Conservation (phyloP, 2,888 invertebrate genomes). For the Nesidiocoris tenuis region DNA sequence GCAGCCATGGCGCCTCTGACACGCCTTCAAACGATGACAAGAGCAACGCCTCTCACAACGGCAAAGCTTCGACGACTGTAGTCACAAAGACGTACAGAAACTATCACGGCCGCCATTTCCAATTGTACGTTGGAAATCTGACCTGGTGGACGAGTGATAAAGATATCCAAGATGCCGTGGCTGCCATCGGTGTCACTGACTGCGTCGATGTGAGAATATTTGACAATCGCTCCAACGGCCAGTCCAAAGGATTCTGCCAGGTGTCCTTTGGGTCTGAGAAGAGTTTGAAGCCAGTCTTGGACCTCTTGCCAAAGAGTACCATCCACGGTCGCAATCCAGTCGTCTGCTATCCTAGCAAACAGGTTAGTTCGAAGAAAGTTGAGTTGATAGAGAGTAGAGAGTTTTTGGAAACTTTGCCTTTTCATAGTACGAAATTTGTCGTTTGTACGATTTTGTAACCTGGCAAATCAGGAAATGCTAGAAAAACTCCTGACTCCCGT, state of each 20-base stretch:
- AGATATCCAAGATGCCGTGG: constrained; percentile 86
- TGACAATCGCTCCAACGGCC: constrained; percentile 97
- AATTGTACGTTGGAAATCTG: constrained; percentile 95
- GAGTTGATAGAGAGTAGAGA: too few relatives aligned
- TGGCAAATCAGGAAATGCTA: too few relatives aligned
- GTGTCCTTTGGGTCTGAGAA: constrained; percentile 90
- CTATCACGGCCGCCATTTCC: constrained; percentile 61
- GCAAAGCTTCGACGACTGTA: not conserved
- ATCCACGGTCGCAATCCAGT: constrained; percentile 93
- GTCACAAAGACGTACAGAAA: not conserved
- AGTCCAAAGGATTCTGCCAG: constrained; percentile 97
- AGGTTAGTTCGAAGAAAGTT: constrained; percentile 62
- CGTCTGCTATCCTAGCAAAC: constrained; percentile 93
- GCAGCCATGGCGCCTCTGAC: constrained; percentile 10
- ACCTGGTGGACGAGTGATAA: constrained; percentile 99
- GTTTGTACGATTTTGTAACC: too few relatives aligned
- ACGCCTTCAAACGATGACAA: not conserved
- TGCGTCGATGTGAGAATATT: constrained; percentile 98
- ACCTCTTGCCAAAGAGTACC: constrained; percentile 88
- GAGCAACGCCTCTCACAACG: constrained; percentile 1
- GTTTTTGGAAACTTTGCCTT: too few relatives aligned
- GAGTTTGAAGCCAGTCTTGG: constrained; percentile 85
- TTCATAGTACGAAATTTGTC: too few relatives aligned
- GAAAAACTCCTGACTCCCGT: too few relatives aligned
- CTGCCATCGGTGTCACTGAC: constrained; percentile 84